Conservation (phyloP, 2,888 invertebrate species). For the Cerastoderma edule region DNA sequence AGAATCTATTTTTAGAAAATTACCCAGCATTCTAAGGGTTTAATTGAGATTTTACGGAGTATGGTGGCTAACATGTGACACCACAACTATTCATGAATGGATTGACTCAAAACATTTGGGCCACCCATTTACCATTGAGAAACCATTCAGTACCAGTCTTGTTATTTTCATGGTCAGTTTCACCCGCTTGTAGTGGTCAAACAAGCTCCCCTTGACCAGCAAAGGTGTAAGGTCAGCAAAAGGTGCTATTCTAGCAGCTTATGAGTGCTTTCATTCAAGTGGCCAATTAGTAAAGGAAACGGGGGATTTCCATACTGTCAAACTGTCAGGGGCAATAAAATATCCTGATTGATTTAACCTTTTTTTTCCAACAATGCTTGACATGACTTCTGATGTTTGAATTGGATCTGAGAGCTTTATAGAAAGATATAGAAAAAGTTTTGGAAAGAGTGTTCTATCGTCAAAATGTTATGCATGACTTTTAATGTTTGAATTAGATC, state of each 20-base stretch:
- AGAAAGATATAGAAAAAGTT: no score
- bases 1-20: no score
- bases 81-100: no score
- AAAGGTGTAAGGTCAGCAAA: constrained; percentile 1
- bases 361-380: no score
- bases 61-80: no score
- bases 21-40: no score
- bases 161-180: constrained; percentile 7
- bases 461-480: no score
- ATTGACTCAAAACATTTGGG: neutral
- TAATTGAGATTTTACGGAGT: no score
- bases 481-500: no score
- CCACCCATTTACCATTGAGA: neutral
- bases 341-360: neutral
- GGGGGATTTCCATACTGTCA: constrained; percentile 8
- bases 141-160: neutral
- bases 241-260: constrained; percentile 8
- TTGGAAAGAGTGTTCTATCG: no score
- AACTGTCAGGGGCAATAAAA: constrained; percentile 1
- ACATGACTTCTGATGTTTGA: no score
- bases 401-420: no score
- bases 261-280: constrained; percentile 5
- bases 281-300: constrained; percentile 4
- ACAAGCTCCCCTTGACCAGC: neutral
- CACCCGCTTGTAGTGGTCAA: constrained; percentile 4